These are phyloP conservation scores for Tuberolachnus salignus DNA, from an alignment of 2,888 invertebrate genomes.

Conservation along the genomic window DNA sequence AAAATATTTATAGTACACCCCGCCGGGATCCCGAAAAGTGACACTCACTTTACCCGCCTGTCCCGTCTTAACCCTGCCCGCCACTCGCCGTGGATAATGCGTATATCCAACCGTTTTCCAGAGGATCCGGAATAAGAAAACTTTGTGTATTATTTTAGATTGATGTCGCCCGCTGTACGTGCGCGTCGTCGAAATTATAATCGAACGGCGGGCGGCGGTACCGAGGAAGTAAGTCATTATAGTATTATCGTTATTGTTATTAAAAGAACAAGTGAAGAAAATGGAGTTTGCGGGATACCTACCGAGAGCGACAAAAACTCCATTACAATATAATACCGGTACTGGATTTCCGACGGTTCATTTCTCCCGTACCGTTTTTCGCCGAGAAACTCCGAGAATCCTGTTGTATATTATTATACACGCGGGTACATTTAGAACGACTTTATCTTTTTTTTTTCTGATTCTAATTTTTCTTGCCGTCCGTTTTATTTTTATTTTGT, in stretches of 20 bases:
- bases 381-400: neutral
- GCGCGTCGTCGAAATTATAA: too few species aligned
- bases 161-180: neutral
- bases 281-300: too few species aligned
- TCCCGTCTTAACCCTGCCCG: too few species aligned
- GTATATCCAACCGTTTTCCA: neutral
- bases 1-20: constrained; percentile 42
- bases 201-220: neutral
- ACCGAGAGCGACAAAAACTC: constrained; percentile 7
- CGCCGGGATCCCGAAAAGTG: constrained; percentile 25
- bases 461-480: too few species aligned
- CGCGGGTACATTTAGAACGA: neutral
- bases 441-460: constrained; percentile 1
- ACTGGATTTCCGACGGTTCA: constrained; percentile 39
- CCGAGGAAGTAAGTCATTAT: too few species aligned
- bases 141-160: constrained; percentile 10
- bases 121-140: neutral
- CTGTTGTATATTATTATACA: too few species aligned
- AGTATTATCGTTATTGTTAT: too few species aligned
- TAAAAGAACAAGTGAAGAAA: too few species aligned
- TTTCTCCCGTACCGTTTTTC: constrained; percentile 17
- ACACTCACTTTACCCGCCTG: neutral
- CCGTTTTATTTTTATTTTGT: too few species aligned
- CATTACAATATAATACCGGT: constrained; percentile 1
- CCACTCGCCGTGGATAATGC: neutral